Base-by-base conservation (phyloP, 2,888 invertebrate species). In the Euzophera pinguis region DNA sequence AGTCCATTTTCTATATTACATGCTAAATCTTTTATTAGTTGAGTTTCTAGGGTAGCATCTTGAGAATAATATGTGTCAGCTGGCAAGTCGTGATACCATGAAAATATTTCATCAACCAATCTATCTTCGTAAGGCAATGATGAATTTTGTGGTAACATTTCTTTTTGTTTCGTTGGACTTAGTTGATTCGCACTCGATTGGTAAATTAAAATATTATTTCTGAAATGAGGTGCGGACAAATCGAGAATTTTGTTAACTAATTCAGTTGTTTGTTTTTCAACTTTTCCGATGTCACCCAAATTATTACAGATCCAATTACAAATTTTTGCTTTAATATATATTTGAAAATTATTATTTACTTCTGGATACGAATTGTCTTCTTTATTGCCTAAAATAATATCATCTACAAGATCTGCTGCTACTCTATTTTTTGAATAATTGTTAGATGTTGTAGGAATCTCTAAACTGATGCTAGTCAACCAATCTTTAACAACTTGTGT, bases 251-350 rank as follows among this genome's bases (percentile, higher is more conserved):
- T 35, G 4, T 32, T 13, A 49, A 54, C 50, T 1, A 58, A 39
- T 32, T 53, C 47, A 1, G 47, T 6, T 7, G 52, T 53, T 35
- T 50, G 22, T 12, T 50, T 34, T 14, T 59, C 50, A 16, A 50
- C 48, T 17, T 55, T 29, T 45, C 49, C 55, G 34, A 55, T 37
- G 32, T 56, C 57, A 13, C 60, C 58, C 1, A 49, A 48, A 7
- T 58, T 6, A 43, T 60, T 58, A 16, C 52, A 53, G 5, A 59
- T 35, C 62, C 61, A 64, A 52, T 62, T 60, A n/a, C 53, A 59
- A 39, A 62, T 61, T 13, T 57, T 55, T 50, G 52, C 58, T 47
- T 61, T 56, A 1, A 63, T 27, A 35, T 55, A 39, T 3, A 53
- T 52, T 3, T n/a, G 17, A 10, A 48, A 1, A 45, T 63, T 58